Conservation (phyloP, 2,888 invertebrate genomes). For the Leptogaster cylindrica region DNA sequence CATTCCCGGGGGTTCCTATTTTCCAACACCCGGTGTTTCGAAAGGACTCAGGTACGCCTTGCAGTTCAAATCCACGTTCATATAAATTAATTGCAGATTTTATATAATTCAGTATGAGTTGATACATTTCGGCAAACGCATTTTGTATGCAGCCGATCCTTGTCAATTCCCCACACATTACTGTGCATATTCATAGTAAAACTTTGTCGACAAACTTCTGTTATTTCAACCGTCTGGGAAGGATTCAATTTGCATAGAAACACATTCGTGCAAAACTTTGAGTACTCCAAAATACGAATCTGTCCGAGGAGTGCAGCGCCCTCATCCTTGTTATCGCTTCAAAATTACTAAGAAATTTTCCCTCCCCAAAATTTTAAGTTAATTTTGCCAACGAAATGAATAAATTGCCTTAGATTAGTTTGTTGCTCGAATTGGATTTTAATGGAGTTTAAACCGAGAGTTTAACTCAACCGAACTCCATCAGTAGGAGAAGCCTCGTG, state of each 20-base stretch:
- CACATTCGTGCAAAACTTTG: slow-evolving; percentile 13
- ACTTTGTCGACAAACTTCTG: slow-evolving; percentile 30
- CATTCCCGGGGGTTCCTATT: too few species aligned
- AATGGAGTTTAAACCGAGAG: slow-evolving; percentile 29
- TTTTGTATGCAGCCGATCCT: slow-evolving; percentile 2
- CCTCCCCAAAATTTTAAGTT: slow-evolving; percentile 26
- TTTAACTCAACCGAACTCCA: slow-evolving; percentile 21
- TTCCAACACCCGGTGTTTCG: too few species aligned
- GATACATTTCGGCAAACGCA: slow-evolving; percentile 10
- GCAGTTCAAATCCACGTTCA: slow-evolving; percentile 11
- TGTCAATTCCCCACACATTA: neutral
- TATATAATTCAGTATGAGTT: slow-evolving; percentile 17
- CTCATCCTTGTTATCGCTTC: slow-evolving; percentile 15
- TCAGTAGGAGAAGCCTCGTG: slow-evolving; percentile 1
- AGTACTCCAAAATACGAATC: slow-evolving; percentile 1
- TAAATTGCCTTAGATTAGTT: slow-evolving; percentile 35
- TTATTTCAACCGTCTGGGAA: slow-evolving; percentile 34
- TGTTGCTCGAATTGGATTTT: slow-evolving; percentile 33
- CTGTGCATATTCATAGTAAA: slow-evolving; percentile 24
- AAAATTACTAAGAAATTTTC: too few species aligned
- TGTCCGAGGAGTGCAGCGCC: neutral
- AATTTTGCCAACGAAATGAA: slow-evolving; percentile 17
- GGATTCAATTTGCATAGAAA: slow-evolving; percentile 34
- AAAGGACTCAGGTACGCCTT: neutral
- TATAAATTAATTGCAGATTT: slow-evolving; percentile 19